phyloP scores from a whole-genome alignment of 2,113 vertebrate species.

The Tonatia bakeri region DNA sequence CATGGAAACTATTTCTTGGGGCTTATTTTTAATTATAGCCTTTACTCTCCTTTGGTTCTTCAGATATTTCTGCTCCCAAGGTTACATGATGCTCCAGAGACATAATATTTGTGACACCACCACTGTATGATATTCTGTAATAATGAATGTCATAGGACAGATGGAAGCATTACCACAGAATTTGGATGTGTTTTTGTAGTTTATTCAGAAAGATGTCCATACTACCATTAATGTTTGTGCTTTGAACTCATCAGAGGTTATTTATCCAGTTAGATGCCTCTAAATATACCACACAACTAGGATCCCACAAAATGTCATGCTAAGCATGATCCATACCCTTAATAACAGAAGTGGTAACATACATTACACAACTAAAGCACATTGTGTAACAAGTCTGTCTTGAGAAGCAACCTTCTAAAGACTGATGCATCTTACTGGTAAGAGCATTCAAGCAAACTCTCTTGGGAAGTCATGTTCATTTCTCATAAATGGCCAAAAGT shows the following conservation, averaged over 20 bases:
- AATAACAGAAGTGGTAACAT: constrained; percentile 64
- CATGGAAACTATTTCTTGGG: constrained; percentile 79
- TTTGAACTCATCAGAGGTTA: constrained; percentile 70
- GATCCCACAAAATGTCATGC: constrained; percentile 71
- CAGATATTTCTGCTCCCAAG: constrained; percentile 73
- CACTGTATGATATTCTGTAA: constrained; percentile 38
- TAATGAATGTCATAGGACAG: constrained; percentile 59
- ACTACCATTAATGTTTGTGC: constrained; percentile 45
- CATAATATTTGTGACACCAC: constrained; percentile 69
- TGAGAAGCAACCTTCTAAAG: constrained; percentile 19
- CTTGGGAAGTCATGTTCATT: background rate
- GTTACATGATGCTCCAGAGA: constrained; percentile 72
- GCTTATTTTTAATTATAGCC: constrained; percentile 77
- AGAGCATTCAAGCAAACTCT: constrained; percentile 14
- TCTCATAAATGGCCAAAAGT: constrained; percentile 13
- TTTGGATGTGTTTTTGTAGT: constrained; percentile 54
- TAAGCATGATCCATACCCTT: constrained; percentile 64
- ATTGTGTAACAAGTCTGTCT: background rate
- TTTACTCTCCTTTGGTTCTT: constrained; percentile 72
- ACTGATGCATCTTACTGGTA: background rate
- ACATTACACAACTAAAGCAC: constrained; percentile 42
- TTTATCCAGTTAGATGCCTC: constrained; percentile 60
- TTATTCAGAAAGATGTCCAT: constrained; percentile 57
- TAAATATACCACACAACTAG: constrained; percentile 71
- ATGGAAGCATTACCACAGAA: constrained; percentile 54